These are phyloP conservation scores for Phallusia fumigata DNA, from an alignment of 23 tunicate species.

Conservation along the genomic window DNA sequence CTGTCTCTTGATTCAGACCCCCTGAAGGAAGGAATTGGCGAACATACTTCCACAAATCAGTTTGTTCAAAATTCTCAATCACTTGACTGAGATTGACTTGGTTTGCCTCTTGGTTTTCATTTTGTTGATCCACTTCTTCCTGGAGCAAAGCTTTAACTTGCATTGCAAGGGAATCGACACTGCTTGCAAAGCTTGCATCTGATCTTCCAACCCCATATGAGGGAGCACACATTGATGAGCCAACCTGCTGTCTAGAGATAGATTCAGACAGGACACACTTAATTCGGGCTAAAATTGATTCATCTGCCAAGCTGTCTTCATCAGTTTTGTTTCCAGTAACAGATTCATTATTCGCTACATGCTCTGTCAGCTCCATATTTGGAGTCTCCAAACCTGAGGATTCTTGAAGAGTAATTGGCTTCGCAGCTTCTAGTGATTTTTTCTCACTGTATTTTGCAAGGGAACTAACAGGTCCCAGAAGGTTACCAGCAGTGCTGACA, in stretches of 20 bases:
- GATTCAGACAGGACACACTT: conserved; percentile 56
- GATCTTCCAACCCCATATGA: conserved; percentile 5
- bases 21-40: conserved; percentile 67
- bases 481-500: not conserved
- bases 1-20: not conserved
- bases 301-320: conserved; percentile 39
- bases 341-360: not conserved
- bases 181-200: conserved; percentile 45
- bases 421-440: not conserved
- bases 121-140: conserved; percentile 38
- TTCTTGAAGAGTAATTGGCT: not conserved
- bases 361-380: not conserved
- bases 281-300: conserved; percentile 38
- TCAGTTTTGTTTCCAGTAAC: not conserved
- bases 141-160: conserved; percentile 67
- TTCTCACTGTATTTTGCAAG: not conserved
- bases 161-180: conserved; percentile 74
- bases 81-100: conserved; percentile 66
- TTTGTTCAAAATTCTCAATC: conserved; percentile 80
- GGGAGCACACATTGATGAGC: not conserved
- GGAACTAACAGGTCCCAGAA: not conserved
- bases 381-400: not conserved
- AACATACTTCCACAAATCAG: conserved; percentile 86
- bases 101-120: not conserved
- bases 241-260: conserved; percentile 5